phyloP scores from a whole-genome alignment of 2,888 invertebrate genomes.

The Strigamia transsilvanica region DNA sequence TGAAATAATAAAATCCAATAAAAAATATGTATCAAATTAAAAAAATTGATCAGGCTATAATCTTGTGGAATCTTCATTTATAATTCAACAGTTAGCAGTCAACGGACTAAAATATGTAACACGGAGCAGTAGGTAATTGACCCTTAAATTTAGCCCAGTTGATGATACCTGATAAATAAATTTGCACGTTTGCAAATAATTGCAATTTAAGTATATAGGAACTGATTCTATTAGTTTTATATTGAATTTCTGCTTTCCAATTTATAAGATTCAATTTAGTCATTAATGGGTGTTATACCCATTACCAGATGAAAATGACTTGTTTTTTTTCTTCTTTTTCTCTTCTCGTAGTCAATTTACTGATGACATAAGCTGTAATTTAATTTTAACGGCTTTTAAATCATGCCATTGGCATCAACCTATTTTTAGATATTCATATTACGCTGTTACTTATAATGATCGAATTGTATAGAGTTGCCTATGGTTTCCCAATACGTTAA shows the following conservation, averaged over 20 bases:
- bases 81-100: conserved; percentile 20
- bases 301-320: not conserved
- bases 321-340: not conserved
- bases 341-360: not conserved
- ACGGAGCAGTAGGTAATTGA: conserved; percentile 19
- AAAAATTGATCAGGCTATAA: not conserved
- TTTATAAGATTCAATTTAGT: too few species aligned
- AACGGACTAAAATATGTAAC: conserved; percentile 30
- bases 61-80: conserved; percentile 19
- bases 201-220: not conserved
- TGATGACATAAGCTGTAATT: not conserved
- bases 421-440: not conserved
- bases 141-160: not conserved
- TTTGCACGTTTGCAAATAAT: not conserved
- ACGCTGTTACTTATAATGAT: too few species aligned
- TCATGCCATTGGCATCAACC: not conserved
- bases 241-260: not conserved
- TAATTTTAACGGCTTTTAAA: not conserved
- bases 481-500: not conserved
- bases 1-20: not conserved
- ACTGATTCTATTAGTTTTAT: conserved; percentile 11
- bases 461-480: not conserved
- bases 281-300: not conserved
- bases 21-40: not conserved
- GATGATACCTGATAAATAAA: not conserved